Evolutionary conservation across 2,888 invertebrate genomes (phyloP).

Genomic region (Subacronicta megacephala): DNA sequence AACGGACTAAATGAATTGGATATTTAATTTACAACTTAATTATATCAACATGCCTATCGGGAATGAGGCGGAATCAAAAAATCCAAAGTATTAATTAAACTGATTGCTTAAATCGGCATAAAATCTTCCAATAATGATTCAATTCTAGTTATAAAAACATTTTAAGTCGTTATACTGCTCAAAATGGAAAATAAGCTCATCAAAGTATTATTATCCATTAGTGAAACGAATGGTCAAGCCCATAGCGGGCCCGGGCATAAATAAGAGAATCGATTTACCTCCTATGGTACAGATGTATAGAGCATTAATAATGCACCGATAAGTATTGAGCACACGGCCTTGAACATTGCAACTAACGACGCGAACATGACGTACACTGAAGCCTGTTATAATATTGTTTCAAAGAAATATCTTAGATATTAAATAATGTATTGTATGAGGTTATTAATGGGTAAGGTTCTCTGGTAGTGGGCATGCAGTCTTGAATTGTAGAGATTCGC

Average conservation of each 20-base stretch:
- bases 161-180: not conserved
- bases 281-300: constrained; percentile 32
- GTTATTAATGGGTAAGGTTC: not conserved
- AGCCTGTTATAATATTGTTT: constrained; percentile 41
- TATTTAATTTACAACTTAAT: constrained; percentile 7
- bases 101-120: constrained; percentile 23
- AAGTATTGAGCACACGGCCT: constrained; percentile 61
- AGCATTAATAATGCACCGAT: constrained; percentile 54
- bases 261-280: constrained; percentile 37
- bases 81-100: constrained; percentile 12
- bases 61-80: constrained; percentile 3
- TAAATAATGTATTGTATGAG: constrained; percentile 26
- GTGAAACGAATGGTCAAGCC: constrained; percentile 1
- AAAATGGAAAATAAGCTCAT: constrained; percentile 17
- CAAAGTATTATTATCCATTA: constrained; percentile 19
- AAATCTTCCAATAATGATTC: constrained; percentile 16
- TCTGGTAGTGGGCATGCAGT: not conserved
- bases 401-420: constrained; percentile 19
- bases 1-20: constrained; percentile 1
- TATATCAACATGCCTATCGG: constrained; percentile 26
- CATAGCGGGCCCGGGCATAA: constrained; percentile 11
- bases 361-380: constrained; percentile 47
- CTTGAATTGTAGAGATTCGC: not conserved
- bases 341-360: constrained; percentile 43
- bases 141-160: constrained; percentile 23